Evolutionary conservation across 2,113 vertebrate species (phyloP).

Genomic region (Oncorhynchus mykiss): DNA sequence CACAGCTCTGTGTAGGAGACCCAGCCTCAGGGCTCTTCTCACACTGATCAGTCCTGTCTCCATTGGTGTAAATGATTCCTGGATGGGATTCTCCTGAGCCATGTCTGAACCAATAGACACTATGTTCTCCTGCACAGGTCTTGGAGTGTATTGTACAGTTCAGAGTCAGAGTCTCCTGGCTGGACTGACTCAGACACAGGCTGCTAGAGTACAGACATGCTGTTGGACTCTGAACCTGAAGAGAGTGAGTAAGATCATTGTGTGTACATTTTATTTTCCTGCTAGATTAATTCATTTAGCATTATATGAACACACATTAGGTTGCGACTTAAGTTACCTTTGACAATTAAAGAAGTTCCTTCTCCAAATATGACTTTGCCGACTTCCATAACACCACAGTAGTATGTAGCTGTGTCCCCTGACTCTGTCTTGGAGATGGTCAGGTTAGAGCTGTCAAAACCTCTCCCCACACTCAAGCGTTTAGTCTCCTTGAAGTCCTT

Average conservation of each 20-base stretch:
- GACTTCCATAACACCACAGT: neutral
- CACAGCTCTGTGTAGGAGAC: too few relatives aligned
- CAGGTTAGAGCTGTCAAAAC: constrained; percentile 5
- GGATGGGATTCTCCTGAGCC: neutral
- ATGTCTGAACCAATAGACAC: constrained; percentile 20
- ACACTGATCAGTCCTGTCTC: too few relatives aligned
- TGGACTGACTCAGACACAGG: neutral
- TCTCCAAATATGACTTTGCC: constrained; percentile 5
- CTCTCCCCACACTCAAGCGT: too few relatives aligned
- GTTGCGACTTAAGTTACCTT: neutral
- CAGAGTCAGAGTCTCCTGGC: constrained; percentile 16
- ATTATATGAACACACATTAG: too few relatives aligned
- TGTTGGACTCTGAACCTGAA: too few relatives aligned
- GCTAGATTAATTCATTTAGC: too few relatives aligned
- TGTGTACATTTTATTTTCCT: too few relatives aligned
- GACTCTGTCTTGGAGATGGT: constrained; percentile 10
- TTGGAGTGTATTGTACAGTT: neutral
- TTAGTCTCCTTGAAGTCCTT: neutral
- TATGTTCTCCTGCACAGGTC: constrained; percentile 3
- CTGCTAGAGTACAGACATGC: constrained; percentile 3
- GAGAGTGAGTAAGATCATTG: too few relatives aligned
- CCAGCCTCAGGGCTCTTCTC: too few relatives aligned
- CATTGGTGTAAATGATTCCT: neutral
- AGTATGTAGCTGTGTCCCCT: constrained; percentile 24
- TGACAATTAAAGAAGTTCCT: constrained; percentile 16